These are phyloP conservation scores for Montipora foliosa DNA, from an alignment of 64 coral and sea anemone species.

Conservation along the genomic window DNA sequence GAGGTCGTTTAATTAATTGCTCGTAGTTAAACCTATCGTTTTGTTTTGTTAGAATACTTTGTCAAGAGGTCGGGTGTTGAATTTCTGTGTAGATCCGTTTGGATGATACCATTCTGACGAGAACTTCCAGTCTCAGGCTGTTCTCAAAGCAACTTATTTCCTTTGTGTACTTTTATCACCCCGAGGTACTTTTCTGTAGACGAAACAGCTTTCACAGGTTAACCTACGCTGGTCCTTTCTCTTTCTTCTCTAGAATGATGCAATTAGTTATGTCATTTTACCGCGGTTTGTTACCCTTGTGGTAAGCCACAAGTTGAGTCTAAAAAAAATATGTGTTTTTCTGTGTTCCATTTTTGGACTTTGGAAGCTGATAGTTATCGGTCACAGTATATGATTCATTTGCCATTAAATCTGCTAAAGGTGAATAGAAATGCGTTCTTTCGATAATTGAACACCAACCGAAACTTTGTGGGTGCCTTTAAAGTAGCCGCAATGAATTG, in stretches of 20 bases:
- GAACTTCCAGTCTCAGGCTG: background rate
- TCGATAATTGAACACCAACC: conserved; percentile 38
- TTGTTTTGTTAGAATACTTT: conserved; percentile 3
- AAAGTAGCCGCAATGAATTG: conserved; percentile 24
- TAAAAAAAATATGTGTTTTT: background rate
- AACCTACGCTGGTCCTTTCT: background rate
- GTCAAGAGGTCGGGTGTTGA: background rate
- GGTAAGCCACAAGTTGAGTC: conserved; percentile 34
- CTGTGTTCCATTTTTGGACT: background rate
- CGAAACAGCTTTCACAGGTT: conserved; percentile 11
- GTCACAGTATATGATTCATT: background rate
- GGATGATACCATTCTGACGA: background rate
- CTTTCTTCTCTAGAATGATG: background rate
- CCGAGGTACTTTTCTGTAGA: conserved; percentile 23
- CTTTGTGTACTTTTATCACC: conserved; percentile 4
- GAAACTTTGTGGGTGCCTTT: background rate
- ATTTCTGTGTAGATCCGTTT: background rate
- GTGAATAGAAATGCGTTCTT: background rate
- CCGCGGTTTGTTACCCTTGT: background rate
- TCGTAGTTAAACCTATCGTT: background rate
- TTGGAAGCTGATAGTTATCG: background rate
- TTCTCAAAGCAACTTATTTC: background rate
- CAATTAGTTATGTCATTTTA: background rate
- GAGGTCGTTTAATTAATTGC: too few relatives aligned
- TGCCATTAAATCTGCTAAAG: background rate